Evolutionary conservation across 1,140 invertebrate species (phyloP), one percentile per base, ranked within the genome.

Genomic region (Periplaneta americana): DNA sequence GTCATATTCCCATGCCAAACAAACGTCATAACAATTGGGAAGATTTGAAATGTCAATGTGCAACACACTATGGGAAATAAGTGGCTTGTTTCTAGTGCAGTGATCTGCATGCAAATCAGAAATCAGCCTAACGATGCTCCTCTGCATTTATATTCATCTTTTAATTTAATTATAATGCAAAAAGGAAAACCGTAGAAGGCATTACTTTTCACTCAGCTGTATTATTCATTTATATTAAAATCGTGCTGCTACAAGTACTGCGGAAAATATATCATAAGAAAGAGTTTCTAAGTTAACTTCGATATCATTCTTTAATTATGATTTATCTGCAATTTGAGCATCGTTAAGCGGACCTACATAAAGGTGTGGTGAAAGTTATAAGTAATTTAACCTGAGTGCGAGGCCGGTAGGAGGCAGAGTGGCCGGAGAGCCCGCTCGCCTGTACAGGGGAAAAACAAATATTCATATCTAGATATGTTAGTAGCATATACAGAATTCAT

Each of bases 311-410:
- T n/a, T n/a, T n/a, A n/a, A n/a, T n/a, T n/a, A n/a, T n/a, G 3
- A 66, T 8, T 66, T 66, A n/a, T 22, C 48, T 66, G 48, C 28
- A n/a, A 66, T 6, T 66, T 66, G 28, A 66, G 28, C 48, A 66
- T n/a, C 48, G 6, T 66, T 66, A 66, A 66, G 48, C 48, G 28
- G 6, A n/a, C 11, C 48, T n/a, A 66, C 48, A 66, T 10, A 57
- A 57, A 57, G 10, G 6, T 57, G 48, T n/a, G 39, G 13, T 48
- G 22, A 10, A 8, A 66, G 48, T n/a, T 66, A 8, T 66, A 11
- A 66, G 48, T n/a, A 66, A 66, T 66, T 81, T 81, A 81, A 81
- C 81, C 81, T 81, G 34, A 78, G 81, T 18, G 76, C 36, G 11
- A 78, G 66, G 36, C 75, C 76, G 5, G 81, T 22, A 48, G 81